phyloP scores from a whole-genome alignment of 2,888 invertebrate genomes.

The Trachelus iudaicus region DNA sequence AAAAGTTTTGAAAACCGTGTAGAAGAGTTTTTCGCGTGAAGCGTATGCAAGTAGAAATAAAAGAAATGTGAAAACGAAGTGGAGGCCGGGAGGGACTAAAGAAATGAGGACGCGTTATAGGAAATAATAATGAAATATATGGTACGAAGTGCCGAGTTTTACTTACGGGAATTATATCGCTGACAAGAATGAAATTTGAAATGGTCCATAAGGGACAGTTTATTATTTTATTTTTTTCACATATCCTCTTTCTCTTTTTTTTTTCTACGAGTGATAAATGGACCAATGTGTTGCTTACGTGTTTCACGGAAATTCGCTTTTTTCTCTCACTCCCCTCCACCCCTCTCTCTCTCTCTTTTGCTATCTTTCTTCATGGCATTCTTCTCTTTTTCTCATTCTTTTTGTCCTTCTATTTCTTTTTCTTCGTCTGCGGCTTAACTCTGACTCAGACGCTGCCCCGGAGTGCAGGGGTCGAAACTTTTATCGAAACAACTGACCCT shows the following conservation, averaged over 20 bases:
- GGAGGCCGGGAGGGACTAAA: neutral
- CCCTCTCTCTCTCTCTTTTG: neutral
- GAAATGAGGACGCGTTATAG: neutral
- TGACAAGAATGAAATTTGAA: constrained; percentile 12
- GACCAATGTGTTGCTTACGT: constrained; percentile 37
- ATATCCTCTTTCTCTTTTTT: constrained; percentile 10
- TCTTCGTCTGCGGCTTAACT: constrained; percentile 21
- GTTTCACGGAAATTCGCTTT: constrained; percentile 10
- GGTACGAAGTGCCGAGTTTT: constrained; percentile 21
- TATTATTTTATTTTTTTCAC: neutral
- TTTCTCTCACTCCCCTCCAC: neutral
- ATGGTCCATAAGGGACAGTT: constrained; percentile 15
- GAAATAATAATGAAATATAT: neutral
- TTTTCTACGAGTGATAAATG: constrained; percentile 29
- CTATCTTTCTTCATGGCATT: neutral
- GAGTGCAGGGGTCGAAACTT: constrained; percentile 35
- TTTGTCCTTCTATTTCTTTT: constrained; percentile 17
- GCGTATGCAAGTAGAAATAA: neutral
- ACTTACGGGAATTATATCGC: constrained; percentile 7
- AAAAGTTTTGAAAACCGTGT: neutral
- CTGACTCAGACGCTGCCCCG: constrained; percentile 35
- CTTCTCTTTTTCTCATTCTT: neutral
- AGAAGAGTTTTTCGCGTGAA: neutral
- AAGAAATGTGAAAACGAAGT: neutral
- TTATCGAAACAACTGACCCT: constrained; percentile 43